Evolutionary conservation across 2,888 invertebrate species (phyloP).

Genomic region (Troides helena): DNA sequence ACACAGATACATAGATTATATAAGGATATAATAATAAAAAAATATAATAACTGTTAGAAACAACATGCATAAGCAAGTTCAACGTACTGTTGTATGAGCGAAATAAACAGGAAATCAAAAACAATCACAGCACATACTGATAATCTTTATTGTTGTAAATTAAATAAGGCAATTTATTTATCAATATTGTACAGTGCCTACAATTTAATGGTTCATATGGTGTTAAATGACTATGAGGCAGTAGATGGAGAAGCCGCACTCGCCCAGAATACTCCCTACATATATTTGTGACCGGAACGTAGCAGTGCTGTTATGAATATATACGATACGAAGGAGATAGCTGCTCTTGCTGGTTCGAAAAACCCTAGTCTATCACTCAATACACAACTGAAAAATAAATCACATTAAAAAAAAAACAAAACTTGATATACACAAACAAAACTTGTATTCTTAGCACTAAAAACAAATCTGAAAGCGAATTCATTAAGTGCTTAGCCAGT

Average conservation of each 20-base stretch:
- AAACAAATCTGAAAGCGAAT: conserved; percentile 2
- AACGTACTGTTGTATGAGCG: not conserved
- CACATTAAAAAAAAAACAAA: not conserved
- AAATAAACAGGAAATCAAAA: not conserved
- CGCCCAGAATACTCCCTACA: too few relatives aligned
- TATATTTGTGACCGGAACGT: too few relatives aligned
- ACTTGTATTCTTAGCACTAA: not conserved
- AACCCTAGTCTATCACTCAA: too few relatives aligned
- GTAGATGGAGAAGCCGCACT: too few relatives aligned
- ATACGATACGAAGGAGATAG: too few relatives aligned
- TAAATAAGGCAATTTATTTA: not conserved
- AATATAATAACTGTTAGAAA: not conserved
- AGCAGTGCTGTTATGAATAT: too few relatives aligned
- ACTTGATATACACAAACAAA: not conserved
- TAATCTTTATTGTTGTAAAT: not conserved
- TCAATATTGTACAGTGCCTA: too few relatives aligned
- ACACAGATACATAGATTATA: not conserved
- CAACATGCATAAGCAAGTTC: not conserved
- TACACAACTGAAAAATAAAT: not conserved
- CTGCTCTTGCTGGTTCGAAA: too few relatives aligned
- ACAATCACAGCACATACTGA: not conserved
- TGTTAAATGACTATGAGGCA: too few relatives aligned
- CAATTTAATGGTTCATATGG: too few relatives aligned
- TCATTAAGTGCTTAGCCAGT: not conserved
- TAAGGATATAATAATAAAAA: not conserved